Evolutionary conservation across 2,888 invertebrate genomes (phyloP), one percentile per base, ranked within the genome.

Genomic region (Monopis laevigella): DNA sequence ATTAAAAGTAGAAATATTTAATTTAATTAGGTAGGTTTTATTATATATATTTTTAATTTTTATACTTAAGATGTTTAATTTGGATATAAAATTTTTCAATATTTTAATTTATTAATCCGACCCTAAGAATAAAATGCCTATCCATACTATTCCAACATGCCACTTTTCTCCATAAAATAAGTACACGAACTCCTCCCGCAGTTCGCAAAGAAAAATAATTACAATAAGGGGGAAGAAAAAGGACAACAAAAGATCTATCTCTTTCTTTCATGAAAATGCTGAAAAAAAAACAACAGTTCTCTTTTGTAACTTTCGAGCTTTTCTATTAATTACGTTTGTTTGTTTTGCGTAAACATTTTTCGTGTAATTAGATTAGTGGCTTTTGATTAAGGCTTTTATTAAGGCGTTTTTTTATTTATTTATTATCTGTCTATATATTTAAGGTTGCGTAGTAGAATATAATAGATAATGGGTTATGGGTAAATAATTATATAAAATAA

Each of bases 141-240:
- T 61, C 60, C 54, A 49, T 40, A 46, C 4, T 14, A 13, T 39
- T 39, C 27, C 26, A 39, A 27, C 39, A 17, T 21, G 19, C 28
- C 40, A 52, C 50, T 61, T 58, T 57, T 58, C 51, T 49, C 44
- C 52, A 48, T 55, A 62, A 26, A 58, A 58, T 56, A 60, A 64
- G 65, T 53, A 13, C 12, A 19, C 14, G 13, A 24, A 14, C 39
- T 34, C 53, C 45, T 48, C 56, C 54, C 56, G 55, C 62, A 73
- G 65, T 73, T 75, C 65, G 57, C 51, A 56, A 60, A 65, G 67
- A 70, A 55, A 75, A 78, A 78, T 77, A 77, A 78, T 78, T 78
- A 78, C 64, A 67, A 62, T 58, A 51, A 62, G 59, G 58, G 39
- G 36, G 13, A 12, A 12, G 29, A 11, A 11, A 10, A n/a, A 17